Base-by-base conservation (phyloP, 2,888 invertebrate species). In the Drosophila ustulata region DNA sequence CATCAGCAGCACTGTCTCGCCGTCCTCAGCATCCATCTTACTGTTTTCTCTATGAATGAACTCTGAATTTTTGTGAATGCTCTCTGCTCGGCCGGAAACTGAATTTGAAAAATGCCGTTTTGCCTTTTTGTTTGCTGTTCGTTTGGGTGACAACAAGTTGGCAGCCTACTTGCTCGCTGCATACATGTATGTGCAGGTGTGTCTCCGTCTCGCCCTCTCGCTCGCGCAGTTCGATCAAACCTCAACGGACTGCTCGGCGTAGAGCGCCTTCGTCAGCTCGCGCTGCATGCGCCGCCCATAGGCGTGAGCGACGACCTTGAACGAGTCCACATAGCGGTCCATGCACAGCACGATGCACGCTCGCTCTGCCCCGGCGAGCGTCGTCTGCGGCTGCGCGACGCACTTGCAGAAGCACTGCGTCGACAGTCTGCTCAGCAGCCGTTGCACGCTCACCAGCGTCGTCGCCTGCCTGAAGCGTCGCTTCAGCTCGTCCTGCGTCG, bases 1-100 rank as follows among this genome's bases (percentile, higher is more conserved):
- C 96, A 98, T 98, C 67, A 98, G 93, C 23, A 56, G 28, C 13
- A 46, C 41, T 4, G 64, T 49, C 7, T 75, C 51, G 32, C 23
- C 37, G 1, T 51, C 32, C 26, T 26, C 50, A 6, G 13, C n/a
- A 7, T 71, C 66, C 66, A 70, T 77, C 11, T 28, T 30, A 18
- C 18, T 18, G 11, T 9, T 30, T 5, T 30, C 18, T 23, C 43
- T 37, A n/a, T n/a, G 3, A 46, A 7, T n/a, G 32, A 43, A 23
- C 32, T 37, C n/a, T 23, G 26, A 37, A 47, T 13, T 56, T 13
- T 30, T 50, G 7, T 25, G 23, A 58, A 43, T 43, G 53, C 2
- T 23, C 2, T 23, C 32, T 30, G 18, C 6, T 6, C 13, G 39
- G 64, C 26, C 6, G 25, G n/a, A 52, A 70, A 32, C 6, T 25